These are phyloP conservation scores for Acanthopagrus latus DNA, from an alignment of 2,797 vertebrate species.

Conservation along the genomic window DNA sequence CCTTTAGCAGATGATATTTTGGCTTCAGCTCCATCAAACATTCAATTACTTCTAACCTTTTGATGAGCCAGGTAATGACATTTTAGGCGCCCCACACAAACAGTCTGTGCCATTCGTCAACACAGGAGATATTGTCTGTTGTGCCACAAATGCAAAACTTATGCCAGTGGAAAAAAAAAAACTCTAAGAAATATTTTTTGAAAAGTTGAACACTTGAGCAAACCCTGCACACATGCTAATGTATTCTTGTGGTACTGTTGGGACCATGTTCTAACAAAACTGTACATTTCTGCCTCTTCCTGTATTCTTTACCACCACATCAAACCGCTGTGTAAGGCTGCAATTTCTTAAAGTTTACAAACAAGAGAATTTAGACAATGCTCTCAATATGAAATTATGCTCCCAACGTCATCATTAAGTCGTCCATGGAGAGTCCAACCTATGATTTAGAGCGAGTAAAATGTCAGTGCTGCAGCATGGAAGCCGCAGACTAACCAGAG, in stretches of 20 bases:
- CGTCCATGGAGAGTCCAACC: constrained; percentile 60
- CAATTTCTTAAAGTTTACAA: constrained; percentile 65
- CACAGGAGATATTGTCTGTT: constrained; percentile 6
- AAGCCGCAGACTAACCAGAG: constrained; percentile 71
- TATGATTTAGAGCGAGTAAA: constrained; percentile 71
- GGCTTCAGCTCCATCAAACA: constrained; percentile 37
- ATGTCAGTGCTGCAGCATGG: constrained; percentile 63
- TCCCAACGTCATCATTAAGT: constrained; percentile 67
- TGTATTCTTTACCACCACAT: constrained; percentile 55
- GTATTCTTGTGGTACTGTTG: constrained; percentile 1
- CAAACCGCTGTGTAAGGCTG: constrained; percentile 35
- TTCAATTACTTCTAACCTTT: constrained; percentile 46
- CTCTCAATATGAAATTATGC: constrained; percentile 68
- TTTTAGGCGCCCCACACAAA: constrained; percentile 2
- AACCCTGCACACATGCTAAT: constrained; percentile 3
- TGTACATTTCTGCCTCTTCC: constrained; percentile 38
- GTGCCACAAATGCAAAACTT: neutral
- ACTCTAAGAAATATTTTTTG: neutral
- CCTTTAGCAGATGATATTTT: constrained; percentile 40
- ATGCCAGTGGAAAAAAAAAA: neutral
- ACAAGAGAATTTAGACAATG: constrained; percentile 69
- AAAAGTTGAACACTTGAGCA: constrained; percentile 17
- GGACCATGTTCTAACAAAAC: constrained; percentile 13
- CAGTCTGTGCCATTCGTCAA: constrained; percentile 16
- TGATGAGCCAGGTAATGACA: constrained; percentile 30